Evolutionary conservation across 2,888 invertebrate species (phyloP).

Genomic region (Trachelus iudaicus): DNA sequence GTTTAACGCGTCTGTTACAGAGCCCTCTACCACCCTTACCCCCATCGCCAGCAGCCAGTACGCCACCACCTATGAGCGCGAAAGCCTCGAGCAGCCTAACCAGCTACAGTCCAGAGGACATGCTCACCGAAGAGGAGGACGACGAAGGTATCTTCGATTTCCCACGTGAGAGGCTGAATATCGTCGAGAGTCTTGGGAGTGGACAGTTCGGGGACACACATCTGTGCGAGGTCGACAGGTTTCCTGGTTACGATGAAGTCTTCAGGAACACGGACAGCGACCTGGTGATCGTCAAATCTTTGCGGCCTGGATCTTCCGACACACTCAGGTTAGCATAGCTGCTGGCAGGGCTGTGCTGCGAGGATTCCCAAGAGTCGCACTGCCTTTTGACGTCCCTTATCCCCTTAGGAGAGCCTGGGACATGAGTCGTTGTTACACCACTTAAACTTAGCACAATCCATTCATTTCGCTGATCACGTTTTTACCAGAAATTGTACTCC

Average conservation of each 20-base stretch:
- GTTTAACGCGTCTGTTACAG: conserved; percentile 37
- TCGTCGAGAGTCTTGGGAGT: conserved; percentile 81
- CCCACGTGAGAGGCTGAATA: conserved; percentile 78
- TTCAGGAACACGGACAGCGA: conserved; percentile 59
- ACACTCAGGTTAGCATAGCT: conserved; percentile 61
- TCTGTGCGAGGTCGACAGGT: conserved; percentile 72
- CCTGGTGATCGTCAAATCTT: conserved; percentile 79
- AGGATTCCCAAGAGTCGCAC: too few species aligned
- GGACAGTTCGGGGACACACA: conserved; percentile 82
- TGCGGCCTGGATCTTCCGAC: conserved; percentile 72
- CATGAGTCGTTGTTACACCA: too few species aligned
- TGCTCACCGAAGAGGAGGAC: conserved; percentile 68
- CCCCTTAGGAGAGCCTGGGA: too few species aligned
- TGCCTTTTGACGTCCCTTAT: too few species aligned
- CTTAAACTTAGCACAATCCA: too few species aligned
- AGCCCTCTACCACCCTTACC: conserved; percentile 63
- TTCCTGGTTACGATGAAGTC: conserved; percentile 59
- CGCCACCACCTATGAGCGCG: conserved; percentile 62
- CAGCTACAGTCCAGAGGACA: conserved; percentile 65
- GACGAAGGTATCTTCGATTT: conserved; percentile 69
- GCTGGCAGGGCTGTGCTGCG: too few species aligned
- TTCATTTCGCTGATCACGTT: too few species aligned
- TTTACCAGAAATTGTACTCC: too few species aligned
- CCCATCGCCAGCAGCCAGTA: conserved; percentile 62
- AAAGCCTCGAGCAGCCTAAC: conserved; percentile 64